Conservation (phyloP, 2,888 invertebrate species). For the Helobdella robusta region DNA sequence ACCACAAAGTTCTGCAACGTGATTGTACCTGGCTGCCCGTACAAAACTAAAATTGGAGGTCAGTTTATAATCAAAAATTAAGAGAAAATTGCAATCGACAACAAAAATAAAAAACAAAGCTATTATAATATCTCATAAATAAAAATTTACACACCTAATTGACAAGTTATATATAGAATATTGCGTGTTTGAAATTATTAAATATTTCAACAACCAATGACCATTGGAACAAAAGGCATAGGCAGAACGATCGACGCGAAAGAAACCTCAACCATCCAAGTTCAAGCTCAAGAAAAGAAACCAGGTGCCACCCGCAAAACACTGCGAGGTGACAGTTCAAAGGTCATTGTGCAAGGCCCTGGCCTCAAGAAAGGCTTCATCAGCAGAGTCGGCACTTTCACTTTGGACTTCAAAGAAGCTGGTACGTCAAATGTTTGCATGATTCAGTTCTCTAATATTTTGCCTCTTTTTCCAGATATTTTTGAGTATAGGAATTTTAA, state of each 20-base stretch:
- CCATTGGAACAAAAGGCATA: slow-evolving; percentile 39
- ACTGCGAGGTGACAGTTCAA: slow-evolving; percentile 84
- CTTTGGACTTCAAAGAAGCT: slow-evolving; percentile 76
- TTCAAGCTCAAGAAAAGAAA: slow-evolving; percentile 68
- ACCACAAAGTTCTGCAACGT: slow-evolving; percentile 84
- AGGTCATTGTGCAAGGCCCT: slow-evolving; percentile 83
- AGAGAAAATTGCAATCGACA: too few relatives aligned
- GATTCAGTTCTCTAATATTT: too few relatives aligned
- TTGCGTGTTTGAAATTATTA: too few relatives aligned
- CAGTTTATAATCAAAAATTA: too few relatives aligned
- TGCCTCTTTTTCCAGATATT: too few relatives aligned
- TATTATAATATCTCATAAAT: too few relatives aligned
- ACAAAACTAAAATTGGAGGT: slow-evolving; percentile 61
- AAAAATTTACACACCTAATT: too few relatives aligned
- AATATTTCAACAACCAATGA: too few relatives aligned
- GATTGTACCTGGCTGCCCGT: slow-evolving; percentile 89
- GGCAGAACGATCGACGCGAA: slow-evolving; percentile 43
- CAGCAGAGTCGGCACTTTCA: slow-evolving; percentile 83
- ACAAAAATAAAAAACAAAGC: too few relatives aligned
- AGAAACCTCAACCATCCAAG: slow-evolving; percentile 82
- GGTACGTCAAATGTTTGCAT: too few relatives aligned
- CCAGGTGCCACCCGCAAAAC: slow-evolving; percentile 59
- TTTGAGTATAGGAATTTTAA: too few relatives aligned
- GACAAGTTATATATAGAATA: too few relatives aligned
- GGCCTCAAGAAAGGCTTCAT: slow-evolving; percentile 88